Conservation (phyloP, 1,140 invertebrate genomes). For the Dendroctonus ponderosae region DNA sequence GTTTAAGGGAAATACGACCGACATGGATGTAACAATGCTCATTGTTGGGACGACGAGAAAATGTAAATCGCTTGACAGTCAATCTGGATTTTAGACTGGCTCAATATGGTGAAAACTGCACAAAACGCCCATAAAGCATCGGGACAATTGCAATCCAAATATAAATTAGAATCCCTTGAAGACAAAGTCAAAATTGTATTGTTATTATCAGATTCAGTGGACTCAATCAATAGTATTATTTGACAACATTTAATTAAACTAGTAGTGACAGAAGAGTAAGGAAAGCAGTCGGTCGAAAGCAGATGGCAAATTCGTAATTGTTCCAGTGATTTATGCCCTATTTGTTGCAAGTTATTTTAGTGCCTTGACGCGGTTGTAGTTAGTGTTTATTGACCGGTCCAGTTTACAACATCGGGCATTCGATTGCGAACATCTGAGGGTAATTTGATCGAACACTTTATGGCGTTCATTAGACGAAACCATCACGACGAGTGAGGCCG, state of each 20-base stretch:
- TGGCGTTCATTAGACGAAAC: constrained; percentile 40
- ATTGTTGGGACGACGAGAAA: constrained; percentile 26
- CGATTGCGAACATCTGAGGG: constrained; percentile 25
- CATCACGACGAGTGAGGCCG: constrained; percentile 38
- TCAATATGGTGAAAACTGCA: background rate
- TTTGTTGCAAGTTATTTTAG: constrained; percentile 12
- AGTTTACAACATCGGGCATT: constrained; percentile 15
- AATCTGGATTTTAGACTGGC: background rate
- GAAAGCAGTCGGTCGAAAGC: no score
- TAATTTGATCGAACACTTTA: constrained; percentile 43
- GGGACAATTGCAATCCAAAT: no score
- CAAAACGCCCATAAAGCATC: no score
- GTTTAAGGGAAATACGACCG: constrained; percentile 36
- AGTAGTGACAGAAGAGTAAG: no score
- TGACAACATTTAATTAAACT: no score
- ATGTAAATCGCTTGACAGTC: background rate
- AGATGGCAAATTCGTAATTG: background rate
- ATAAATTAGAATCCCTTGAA: no score
- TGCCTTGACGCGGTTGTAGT: constrained; percentile 1
- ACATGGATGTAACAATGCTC: constrained; percentile 33
- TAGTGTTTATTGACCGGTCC: constrained; percentile 24
- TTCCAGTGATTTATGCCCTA: constrained; percentile 11
- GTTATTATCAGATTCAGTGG: no score
- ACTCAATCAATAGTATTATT: no score
- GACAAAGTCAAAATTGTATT: no score